phyloP scores from a whole-genome alignment of 2,888 invertebrate species.

The Rhaphigaster nebulosa region DNA sequence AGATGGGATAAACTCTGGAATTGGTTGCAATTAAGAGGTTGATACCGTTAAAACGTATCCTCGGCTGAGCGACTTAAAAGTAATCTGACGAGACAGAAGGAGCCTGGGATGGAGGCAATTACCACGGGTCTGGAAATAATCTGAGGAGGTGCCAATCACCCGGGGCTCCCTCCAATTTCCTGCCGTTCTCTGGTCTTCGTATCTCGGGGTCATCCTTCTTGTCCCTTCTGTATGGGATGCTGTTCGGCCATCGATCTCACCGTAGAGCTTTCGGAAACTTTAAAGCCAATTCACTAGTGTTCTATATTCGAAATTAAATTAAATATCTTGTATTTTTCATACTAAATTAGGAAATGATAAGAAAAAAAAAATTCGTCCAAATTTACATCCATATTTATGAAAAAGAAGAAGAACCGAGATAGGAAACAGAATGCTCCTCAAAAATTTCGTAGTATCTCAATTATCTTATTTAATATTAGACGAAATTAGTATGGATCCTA shows the following conservation, averaged over 20 bases:
- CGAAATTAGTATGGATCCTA: too few relatives aligned
- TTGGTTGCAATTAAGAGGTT: slow-evolving; percentile 43
- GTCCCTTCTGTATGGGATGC: neutral
- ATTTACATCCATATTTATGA: too few relatives aligned
- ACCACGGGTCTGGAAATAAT: slow-evolving; percentile 13
- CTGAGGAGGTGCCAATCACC: slow-evolving; percentile 39
- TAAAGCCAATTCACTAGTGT: too few relatives aligned
- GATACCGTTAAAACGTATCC: slow-evolving; percentile 41
- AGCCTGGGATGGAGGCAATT: slow-evolving; percentile 24
- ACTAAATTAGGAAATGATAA: too few relatives aligned
- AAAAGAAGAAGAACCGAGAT: too few relatives aligned
- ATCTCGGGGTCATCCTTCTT: neutral
- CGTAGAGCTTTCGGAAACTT: neutral
- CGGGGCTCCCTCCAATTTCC: neutral
- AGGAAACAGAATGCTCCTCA: too few relatives aligned
- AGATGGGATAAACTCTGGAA: neutral
- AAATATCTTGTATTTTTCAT: too few relatives aligned
- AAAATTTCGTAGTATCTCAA: too few relatives aligned
- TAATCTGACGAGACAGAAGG: slow-evolving; percentile 36
- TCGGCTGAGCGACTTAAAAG: slow-evolving; percentile 21
- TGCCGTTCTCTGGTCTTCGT: neutral
- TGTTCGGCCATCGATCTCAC: neutral
- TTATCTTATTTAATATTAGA: too few relatives aligned
- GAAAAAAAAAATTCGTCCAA: too few relatives aligned
- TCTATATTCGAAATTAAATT: too few relatives aligned